Evolutionary conservation across 2,797 vertebrate species (phyloP).

Genomic region (Glossophaga mutica): DNA sequence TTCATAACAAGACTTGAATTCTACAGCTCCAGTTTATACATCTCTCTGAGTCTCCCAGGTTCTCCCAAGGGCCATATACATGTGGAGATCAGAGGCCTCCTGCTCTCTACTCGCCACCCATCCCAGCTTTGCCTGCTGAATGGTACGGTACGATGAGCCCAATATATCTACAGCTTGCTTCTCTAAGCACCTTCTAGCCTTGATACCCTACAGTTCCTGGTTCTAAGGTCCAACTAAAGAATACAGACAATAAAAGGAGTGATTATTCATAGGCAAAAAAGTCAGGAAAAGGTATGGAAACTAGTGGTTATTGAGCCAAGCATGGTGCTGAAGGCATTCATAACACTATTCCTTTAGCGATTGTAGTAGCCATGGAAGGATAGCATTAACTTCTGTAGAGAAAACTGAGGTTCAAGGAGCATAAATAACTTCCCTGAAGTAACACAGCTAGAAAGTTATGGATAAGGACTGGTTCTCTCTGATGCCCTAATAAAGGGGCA

Average conservation of each 20-base stretch:
- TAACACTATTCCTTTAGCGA: not conserved
- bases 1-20: not conserved
- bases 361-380: not conserved
- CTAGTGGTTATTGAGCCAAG: not conserved
- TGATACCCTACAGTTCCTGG: not conserved
- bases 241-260: not conserved
- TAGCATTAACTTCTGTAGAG: not conserved
- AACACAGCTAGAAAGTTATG: not conserved
- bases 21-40: not conserved
- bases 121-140: not conserved
- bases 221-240: not conserved
- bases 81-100: not conserved
- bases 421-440: not conserved
- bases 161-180: not conserved
- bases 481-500: not conserved
- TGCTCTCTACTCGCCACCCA: not conserved
- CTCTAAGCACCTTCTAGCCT: not conserved
- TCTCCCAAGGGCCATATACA: not conserved
- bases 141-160: not conserved
- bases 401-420: not conserved
- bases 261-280: not conserved
- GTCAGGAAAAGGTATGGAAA: not conserved
- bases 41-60: not conserved
- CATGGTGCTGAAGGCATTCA: not conserved
- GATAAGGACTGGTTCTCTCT: not conserved